phyloP scores from a whole-genome alignment of 2,797 vertebrate genomes.

The Cygnus olor region DNA sequence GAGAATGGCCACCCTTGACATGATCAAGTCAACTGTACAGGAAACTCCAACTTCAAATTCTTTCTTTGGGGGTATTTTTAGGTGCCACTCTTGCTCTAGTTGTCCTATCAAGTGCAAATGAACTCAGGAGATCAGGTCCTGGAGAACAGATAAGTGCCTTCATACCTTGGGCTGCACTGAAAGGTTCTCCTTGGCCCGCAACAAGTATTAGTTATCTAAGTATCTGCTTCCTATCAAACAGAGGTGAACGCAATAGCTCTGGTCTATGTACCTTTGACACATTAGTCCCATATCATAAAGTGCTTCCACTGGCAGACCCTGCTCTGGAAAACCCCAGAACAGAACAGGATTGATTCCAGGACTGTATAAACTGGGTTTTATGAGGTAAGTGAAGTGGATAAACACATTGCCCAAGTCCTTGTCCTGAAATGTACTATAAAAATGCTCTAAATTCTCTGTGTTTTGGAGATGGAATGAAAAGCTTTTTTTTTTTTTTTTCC shows the following conservation, averaged over 20 bases:
- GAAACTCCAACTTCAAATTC: neutral
- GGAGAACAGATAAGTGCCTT: neutral
- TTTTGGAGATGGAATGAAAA: constrained; percentile 2
- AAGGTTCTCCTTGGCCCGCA: neutral
- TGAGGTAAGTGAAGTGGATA: constrained; percentile 3
- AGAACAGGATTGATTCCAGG: constrained; percentile 21
- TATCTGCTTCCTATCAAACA: neutral
- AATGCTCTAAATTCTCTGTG: constrained; percentile 23
- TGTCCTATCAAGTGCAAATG: neutral
- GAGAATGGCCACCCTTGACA: neutral
- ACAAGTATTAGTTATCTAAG: neutral
- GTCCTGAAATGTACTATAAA: constrained; percentile 50
- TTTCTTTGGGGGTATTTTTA: rapidly evolving
- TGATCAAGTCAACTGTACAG: rapidly evolving
- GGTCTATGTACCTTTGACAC: neutral
- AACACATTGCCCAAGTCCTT: constrained; percentile 27
- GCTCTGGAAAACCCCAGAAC: neutral
- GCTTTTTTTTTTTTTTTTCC: neutral
- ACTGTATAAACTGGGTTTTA: constrained; percentile 38
- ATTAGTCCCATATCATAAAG: neutral
- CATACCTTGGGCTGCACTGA: neutral
- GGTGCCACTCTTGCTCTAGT: neutral
- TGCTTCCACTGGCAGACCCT: neutral
- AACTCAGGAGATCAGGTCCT: neutral
- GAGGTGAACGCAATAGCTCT: neutral